These are phyloP conservation scores for Ennomos quercinarius DNA, from an alignment of 2,888 invertebrate genomes.

Conservation along the genomic window DNA sequence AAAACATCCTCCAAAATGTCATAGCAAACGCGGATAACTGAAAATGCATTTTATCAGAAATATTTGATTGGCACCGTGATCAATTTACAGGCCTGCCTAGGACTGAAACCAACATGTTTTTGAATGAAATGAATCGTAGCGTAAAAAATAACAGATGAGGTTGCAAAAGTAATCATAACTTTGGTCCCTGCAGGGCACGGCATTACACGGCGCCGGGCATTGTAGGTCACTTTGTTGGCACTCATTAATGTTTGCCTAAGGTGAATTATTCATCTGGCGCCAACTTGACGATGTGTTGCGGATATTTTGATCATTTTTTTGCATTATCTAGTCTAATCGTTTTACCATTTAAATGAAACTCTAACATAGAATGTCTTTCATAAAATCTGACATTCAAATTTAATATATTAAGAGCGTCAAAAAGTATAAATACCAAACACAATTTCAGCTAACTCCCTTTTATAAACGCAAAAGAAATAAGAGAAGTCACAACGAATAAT, in stretches of 20 bases:
- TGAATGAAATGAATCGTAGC: constrained; percentile 42
- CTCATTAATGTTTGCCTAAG: constrained; percentile 41
- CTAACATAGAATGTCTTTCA: too few relatives aligned
- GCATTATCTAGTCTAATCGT: too few relatives aligned
- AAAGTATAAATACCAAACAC: neutral
- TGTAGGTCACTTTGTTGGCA: constrained; percentile 40
- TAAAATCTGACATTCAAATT: too few relatives aligned
- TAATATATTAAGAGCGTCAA: neutral
- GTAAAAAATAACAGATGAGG: constrained; percentile 47
- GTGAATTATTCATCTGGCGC: constrained; percentile 38
- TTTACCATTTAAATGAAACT: too few relatives aligned
- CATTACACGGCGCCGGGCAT: constrained; percentile 32
- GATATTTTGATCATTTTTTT: constrained; percentile 5
- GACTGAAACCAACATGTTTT: constrained; percentile 41
- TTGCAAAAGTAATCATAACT: constrained; percentile 47
- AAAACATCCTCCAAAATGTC: constrained; percentile 6
- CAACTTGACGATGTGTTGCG: constrained; percentile 15
- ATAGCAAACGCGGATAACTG: constrained; percentile 5
- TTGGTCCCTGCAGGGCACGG: constrained; percentile 41
- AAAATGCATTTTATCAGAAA: constrained; percentile 34
- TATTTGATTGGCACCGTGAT: constrained; percentile 36
- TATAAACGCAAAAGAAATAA: constrained; percentile 25
- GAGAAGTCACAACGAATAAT: constrained; percentile 34
- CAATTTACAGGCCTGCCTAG: constrained; percentile 37
- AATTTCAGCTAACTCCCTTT: constrained; percentile 1